Evolutionary conservation across 1,140 invertebrate genomes (phyloP), one percentile per base, ranked within the genome.

Genomic region (Andricus grossulariae): DNA sequence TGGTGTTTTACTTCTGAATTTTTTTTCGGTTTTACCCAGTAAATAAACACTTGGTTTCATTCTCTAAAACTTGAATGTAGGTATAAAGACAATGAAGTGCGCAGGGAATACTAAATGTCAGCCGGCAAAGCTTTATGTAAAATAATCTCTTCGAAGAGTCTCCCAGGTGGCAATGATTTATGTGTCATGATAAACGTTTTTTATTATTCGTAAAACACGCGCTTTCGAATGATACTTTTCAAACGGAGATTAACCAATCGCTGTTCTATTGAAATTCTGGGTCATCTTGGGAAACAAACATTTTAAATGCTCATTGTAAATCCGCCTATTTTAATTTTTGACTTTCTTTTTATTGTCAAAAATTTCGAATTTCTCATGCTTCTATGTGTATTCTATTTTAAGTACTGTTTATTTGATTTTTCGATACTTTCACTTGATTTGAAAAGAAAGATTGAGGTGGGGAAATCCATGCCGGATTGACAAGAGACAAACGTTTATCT

Each of bases 1-100:
- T 76, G 50, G 55, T 73, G 72, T 76, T 66, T n/a, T 10, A 66
- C 25, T 16, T 39, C 25, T 66, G 60, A 66, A 45, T 13, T 39
- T 55, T 21, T 76, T 50, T 49, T 72, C 49, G 12, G 12, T 45
- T 8, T 50, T 49, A 39, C 3, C 15, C 15, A 45, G 15, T 66
- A 66, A 39, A 66, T 66, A 66, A 66, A 66, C 6, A 16, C 60
- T 11, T 15, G 21, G 32, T 66, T 66, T 66, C 25, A 39, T 66
- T 66, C 3, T 39, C 10, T 39, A 66, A 66, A 66, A 66, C 15
- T 66, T 21, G 60, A 21, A 66, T 66, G 39, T 45, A 45, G 7
- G 2, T 5, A 32, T 32, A 32, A 25, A 39, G 60, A 66, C 60
- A 66, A 39, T 39, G 57, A 32, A 60, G 11, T 60, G 12, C 21